Evolutionary conservation across 2,113 vertebrate species (phyloP), one percentile per base, ranked within the genome.

Genomic region (Empidonax traillii): DNA sequence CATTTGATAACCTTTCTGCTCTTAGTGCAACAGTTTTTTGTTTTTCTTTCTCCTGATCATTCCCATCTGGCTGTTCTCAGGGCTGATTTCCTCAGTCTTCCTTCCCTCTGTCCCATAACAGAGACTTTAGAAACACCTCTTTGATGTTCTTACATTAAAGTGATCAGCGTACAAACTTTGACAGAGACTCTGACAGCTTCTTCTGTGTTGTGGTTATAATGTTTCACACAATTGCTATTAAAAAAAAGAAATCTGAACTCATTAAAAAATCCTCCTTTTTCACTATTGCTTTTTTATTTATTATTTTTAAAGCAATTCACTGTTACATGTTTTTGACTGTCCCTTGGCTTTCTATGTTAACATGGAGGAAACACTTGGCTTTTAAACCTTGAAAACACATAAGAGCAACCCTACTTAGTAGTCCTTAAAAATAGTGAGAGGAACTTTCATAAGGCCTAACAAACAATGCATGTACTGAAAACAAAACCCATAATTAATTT

Each of bases 271-370:
- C 95, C 93, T 94, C 94, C 93, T 96, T 96, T 95, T 93, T 86
- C 58, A 93, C 93, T 92, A 95, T 97, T 96, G 94, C 94, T 96
- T 95, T 92, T 87, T 90, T 46, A 30, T 28, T 71, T 41, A 35
- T 62, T 44, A 65, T 59, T 93, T 69, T 95, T 95, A 95, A 96
- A 96, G 55, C 82, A 97, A 97, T 80, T 83, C 25, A 51, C 12
- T 78, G 96, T 97, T 96, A 96, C 95, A 97, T 92, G 33, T 94
- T 95, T 95, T 96, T 97, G 95, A 95, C 95, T 97, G 92, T 95
- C 94, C 93, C 83, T 92, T 1, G 0, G 68, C 68, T 92, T 95
- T 95, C 77, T 96, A 74, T 44, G 44, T 69, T 81, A 92, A 72
- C 37, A 66, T n/a, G 51, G 93, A 93, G 89, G 85, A 95, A 93